Conservation (phyloP, 2,113 vertebrate species). For the Archilochus colubris region DNA sequence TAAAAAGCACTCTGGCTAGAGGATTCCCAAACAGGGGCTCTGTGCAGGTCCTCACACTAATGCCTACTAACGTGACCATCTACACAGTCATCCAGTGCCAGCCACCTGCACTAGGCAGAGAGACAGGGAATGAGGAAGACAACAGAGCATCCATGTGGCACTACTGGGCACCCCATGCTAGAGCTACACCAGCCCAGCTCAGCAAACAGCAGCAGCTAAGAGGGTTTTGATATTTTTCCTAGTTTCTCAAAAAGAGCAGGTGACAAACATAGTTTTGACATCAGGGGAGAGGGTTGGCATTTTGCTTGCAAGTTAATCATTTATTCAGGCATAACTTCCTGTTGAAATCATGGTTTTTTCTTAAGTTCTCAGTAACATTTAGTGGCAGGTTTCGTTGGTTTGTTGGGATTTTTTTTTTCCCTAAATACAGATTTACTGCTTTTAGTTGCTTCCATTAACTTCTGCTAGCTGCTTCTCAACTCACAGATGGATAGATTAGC, state of each 20-base stretch:
- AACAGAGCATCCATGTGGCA: background rate
- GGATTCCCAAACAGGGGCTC: background rate
- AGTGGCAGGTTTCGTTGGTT: background rate
- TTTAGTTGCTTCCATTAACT: background rate
- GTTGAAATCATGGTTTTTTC: background rate
- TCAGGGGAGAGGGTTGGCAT: background rate
- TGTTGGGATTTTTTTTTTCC: background rate
- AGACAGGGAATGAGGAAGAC: background rate
- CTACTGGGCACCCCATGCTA: background rate
- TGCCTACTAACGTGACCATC: rapidly evolving
- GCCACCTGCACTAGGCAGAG: background rate
- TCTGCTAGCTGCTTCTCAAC: background rate
- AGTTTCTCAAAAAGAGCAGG: background rate
- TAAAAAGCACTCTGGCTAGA: background rate
- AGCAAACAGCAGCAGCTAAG: background rate
- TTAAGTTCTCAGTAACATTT: background rate
- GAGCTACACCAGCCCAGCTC: background rate
- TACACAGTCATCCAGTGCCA: background rate
- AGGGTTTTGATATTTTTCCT: background rate
- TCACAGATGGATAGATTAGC: background rate
- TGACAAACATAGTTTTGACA: background rate
- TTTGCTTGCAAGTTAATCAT: background rate
- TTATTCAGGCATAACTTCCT: background rate
- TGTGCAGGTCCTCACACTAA: background rate
- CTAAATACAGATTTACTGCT: background rate